Percentiles rank a stretch among this genome's conserved stretches.
Evolutionary conservation across 1,140 invertebrate genomes (phyloP).

Genomic region (fruit fly (Drosophila melanogaster)): Release_6_plus_ISO1_MT NT_033777.3:10831001-10831500

Average conservation of each 20-base stretch:
- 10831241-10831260: constrained; percentile 50
- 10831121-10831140: constrained; percentile 61
- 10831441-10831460: constrained; percentile 23
- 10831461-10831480: constrained; percentile 12
- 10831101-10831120: constrained; percentile 78
- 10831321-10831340: constrained; percentile 70
- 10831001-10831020: constrained; percentile 37
- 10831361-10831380: constrained; percentile 36
- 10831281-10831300: constrained; percentile 49
- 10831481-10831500: constrained; percentile 18
- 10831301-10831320: constrained; percentile 54
- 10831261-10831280: constrained; percentile 21
- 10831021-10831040: not conserved
- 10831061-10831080: not conserved
- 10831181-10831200: constrained; percentile 10
- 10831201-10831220: constrained; percentile 64
- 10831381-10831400: constrained; percentile 57
- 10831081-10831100: constrained; percentile 47
- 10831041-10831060: constrained; percentile 1
- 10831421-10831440: constrained; percentile 55
- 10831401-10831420: constrained; percentile 42
- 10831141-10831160: constrained; percentile 35
- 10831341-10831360: constrained; percentile 41
- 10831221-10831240: constrained; percentile 70
- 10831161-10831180: constrained; percentile 16